phyloP scores from a whole-genome alignment of 2,113 vertebrate genomes.

The Tiliqua scincoides region DNA sequence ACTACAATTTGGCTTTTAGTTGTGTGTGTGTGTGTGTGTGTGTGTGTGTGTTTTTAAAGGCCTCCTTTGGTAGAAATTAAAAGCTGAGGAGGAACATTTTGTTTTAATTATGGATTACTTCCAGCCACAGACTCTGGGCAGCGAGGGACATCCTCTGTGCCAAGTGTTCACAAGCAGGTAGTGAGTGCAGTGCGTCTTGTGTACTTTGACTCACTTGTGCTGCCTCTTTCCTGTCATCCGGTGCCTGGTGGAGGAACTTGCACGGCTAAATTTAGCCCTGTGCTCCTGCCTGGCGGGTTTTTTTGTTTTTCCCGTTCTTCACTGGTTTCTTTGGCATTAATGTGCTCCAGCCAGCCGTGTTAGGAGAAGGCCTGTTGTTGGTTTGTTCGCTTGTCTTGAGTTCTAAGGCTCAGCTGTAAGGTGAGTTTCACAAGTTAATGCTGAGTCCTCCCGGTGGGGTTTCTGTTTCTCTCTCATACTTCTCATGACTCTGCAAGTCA shows the following conservation, averaged over 20 bases:
- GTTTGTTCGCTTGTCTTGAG: background rate
- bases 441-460: background rate
- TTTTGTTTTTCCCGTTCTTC: slow-evolving; percentile 26
- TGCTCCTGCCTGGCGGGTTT: background rate
- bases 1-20: slow-evolving; percentile 1
- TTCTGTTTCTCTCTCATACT: slow-evolving; percentile 7
- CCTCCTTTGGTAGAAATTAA: slow-evolving; percentile 38
- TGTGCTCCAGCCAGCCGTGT: slow-evolving; percentile 3
- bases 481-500: background rate
- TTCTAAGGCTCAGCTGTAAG: slow-evolving; percentile 19
- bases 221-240: slow-evolving; percentile 29
- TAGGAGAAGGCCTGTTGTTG: slow-evolving; percentile 19
- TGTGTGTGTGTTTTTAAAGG: slow-evolving; percentile 12
- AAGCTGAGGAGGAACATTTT: slow-evolving; percentile 18
- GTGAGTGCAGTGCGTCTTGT: slow-evolving; percentile 26
- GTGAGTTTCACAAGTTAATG: background rate
- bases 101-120: slow-evolving; percentile 49
- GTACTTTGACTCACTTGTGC: slow-evolving; percentile 35
- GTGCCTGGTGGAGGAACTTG: slow-evolving; percentile 23
- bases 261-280: slow-evolving; percentile 36
- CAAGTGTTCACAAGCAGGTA: slow-evolving; percentile 33
- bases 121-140: slow-evolving; percentile 27
- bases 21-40: background rate
- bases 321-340: background rate
- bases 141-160: background rate